Conservation (phyloP, 1,140 invertebrate genomes). For the Ceratina calcarata region DNA sequence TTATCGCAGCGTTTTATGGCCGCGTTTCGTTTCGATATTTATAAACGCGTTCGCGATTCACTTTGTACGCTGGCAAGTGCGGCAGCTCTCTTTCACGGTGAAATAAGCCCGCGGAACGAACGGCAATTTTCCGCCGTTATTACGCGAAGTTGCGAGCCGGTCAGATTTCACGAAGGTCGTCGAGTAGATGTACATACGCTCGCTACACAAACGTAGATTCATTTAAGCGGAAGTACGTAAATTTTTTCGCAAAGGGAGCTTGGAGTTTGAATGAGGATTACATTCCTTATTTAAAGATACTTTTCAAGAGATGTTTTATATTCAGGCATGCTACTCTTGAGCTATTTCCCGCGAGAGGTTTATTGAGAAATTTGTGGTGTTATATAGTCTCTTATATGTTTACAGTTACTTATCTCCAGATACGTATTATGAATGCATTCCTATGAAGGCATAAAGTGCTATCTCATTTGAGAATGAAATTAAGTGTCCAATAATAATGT, state of each 20-base stretch:
- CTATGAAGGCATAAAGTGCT: background rate
- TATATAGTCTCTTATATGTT: too few relatives aligned
- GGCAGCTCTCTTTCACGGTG: background rate
- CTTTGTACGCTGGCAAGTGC: background rate
- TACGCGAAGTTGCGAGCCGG: background rate
- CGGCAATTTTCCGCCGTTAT: conserved; percentile 3
- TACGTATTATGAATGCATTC: background rate
- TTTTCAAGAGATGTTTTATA: too few relatives aligned
- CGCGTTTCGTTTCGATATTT: conserved; percentile 27
- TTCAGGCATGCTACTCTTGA: too few relatives aligned
- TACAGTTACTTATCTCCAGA: too few relatives aligned
- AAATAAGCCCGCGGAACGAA: background rate
- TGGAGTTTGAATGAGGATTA: too few relatives aligned
- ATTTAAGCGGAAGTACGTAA: too few relatives aligned
- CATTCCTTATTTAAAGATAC: too few relatives aligned
- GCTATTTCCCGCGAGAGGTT: too few relatives aligned
- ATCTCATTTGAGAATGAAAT: background rate
- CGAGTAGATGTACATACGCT: background rate
- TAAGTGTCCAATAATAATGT: background rate
- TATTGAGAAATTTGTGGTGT: too few relatives aligned
- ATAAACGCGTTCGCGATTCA: conserved; percentile 24
- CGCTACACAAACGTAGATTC: too few relatives aligned
- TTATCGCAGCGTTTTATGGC: background rate
- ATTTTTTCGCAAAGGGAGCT: too few relatives aligned
- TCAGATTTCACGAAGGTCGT: background rate